phyloP scores from a whole-genome alignment of 2,113 vertebrate species.

The Epinephelus lanceolatus region DNA sequence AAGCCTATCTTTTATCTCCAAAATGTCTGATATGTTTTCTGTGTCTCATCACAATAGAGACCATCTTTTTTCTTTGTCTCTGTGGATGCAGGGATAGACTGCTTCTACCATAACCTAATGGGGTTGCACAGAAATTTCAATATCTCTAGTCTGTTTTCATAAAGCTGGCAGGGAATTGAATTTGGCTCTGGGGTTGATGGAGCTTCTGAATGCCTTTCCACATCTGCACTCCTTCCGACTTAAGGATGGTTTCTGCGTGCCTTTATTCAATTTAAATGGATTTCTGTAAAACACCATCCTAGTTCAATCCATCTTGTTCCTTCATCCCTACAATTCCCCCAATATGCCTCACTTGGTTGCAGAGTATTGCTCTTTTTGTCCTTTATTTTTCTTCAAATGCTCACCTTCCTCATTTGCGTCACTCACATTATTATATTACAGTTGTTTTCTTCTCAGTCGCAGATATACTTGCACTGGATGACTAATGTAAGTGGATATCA shows the following conservation, averaged over 20 bases:
- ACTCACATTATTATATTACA: background rate
- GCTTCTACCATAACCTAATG: slow-evolving; percentile 31
- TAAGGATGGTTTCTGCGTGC: background rate
- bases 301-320: background rate
- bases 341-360: background rate
- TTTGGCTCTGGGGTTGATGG: slow-evolving; percentile 39
- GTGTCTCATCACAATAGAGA: background rate
- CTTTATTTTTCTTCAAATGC: background rate
- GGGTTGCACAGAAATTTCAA: slow-evolving; percentile 36
- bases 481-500: background rate
- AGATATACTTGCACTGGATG: background rate
- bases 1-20: slow-evolving; percentile 12
- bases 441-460: background rate
- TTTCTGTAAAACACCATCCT: slow-evolving; percentile 10
- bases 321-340: background rate
- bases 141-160: slow-evolving; percentile 35
- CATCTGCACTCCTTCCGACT: slow-evolving; percentile 14
- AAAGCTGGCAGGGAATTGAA: slow-evolving; percentile 32
- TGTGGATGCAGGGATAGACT: slow-evolving; percentile 24
- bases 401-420: background rate
- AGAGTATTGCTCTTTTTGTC: background rate
- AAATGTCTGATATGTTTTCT: slow-evolving; percentile 17
- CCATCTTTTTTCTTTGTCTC: background rate
- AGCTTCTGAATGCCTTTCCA: slow-evolving; percentile 3
- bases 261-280: slow-evolving; percentile 22